Conservation (phyloP, 2,113 vertebrate species). For the Lepisosteus oculatus region DNA sequence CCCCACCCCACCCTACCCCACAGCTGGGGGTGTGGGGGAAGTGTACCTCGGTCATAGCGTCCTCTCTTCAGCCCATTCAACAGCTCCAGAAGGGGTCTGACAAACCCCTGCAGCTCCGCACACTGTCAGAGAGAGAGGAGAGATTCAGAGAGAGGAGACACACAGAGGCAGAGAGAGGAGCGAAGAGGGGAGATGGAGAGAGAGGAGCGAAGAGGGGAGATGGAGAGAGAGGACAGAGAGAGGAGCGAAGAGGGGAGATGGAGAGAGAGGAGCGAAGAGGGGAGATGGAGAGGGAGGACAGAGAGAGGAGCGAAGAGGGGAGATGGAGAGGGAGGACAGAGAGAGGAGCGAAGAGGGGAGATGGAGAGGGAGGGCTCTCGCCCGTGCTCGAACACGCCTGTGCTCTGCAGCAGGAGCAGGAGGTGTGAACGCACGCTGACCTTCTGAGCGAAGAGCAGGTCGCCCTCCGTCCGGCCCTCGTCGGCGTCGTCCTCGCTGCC, state of each 20-base stretch:
- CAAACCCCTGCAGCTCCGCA: conserved; percentile 82
- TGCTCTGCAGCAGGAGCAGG: no score
- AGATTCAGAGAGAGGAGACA: background rate
- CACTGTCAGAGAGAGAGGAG: conserved; percentile 63
- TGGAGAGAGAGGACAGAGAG: conserved; percentile 12
- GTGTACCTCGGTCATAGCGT: conserved; percentile 78
- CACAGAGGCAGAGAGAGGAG: background rate
- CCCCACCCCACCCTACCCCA: no score
- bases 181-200: background rate
- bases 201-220: conserved; percentile 28
- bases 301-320: no score
- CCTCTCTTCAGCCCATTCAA: conserved; percentile 83
- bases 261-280: no score
- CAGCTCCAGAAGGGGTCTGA: conserved; percentile 79
- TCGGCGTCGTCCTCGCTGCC: conserved; percentile 62
- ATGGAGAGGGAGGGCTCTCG: background rate
- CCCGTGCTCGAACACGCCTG: no score
- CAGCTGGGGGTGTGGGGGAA: no score
- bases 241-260: no score
- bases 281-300: no score
- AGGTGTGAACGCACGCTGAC: conserved; percentile 44
- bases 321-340: no score
- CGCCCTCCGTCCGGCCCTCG: conserved; percentile 66
- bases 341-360: no score
- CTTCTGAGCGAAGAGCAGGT: conserved; percentile 83